Evolutionary conservation across 37 sponge, comb jelly and placozoan species (phyloP).

Genomic region (Halisarca cf. caerulea): DNA sequence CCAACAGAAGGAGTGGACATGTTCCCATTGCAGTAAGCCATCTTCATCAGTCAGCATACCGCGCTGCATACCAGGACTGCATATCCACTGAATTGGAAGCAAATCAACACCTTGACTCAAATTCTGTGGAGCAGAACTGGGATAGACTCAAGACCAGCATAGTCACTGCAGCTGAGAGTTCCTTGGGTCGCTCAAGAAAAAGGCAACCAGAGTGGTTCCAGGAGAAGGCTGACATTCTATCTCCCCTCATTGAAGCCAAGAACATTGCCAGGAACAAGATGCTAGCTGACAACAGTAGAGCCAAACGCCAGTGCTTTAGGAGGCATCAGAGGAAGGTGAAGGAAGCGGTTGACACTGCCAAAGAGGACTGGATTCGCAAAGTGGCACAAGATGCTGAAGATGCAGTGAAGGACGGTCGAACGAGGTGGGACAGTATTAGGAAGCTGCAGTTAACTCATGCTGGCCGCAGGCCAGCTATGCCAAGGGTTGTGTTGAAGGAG

Average conservation of each 20-base stretch:
- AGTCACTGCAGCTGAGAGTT: too few relatives aligned
- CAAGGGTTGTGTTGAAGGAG: not conserved
- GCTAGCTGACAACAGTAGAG: not conserved
- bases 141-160: too few relatives aligned
- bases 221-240: conserved; percentile 6
- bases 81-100: not conserved
- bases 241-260: conserved; percentile 39
- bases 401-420: conserved; percentile 22
- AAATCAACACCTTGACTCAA: not conserved
- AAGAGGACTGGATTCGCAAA: conserved; percentile 21
- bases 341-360: conserved; percentile 33
- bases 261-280: conserved; percentile 17
- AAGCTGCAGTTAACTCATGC: conserved; percentile 30
- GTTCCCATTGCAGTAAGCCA: too few relatives aligned
- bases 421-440: conserved; percentile 40
- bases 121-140: too few relatives aligned
- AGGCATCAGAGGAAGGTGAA: conserved; percentile 37
- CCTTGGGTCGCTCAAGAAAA: not conserved
- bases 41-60: too few relatives aligned
- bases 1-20: not conserved
- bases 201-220: conserved; percentile 51
- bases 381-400: conserved; percentile 31
- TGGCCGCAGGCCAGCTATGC: not conserved
- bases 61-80: not conserved
- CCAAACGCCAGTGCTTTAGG: conserved; percentile 7